Percentiles rank a stretch among this genome's conserved stretches.
Conservation (phyloP, 2,113 vertebrate genomes). For the Apaloderma vittatum region DNA sequence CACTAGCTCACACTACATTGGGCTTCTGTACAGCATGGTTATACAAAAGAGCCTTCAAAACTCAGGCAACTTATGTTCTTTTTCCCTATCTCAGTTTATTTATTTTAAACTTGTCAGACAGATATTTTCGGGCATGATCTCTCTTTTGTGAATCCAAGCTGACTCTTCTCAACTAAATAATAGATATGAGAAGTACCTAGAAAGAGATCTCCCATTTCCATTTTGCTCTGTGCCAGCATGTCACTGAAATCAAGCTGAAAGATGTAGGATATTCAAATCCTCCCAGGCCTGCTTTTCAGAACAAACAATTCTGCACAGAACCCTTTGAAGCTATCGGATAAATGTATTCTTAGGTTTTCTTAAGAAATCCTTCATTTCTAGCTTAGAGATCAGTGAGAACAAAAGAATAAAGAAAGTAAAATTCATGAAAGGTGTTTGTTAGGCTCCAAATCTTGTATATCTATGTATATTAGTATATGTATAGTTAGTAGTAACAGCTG, state of each 20-base stretch:
- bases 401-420: not conserved
- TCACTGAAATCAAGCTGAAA: not conserved
- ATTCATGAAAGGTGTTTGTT: not conserved
- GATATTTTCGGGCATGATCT: not conserved
- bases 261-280: not conserved
- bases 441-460: not conserved
- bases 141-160: slow-evolving; percentile 14
- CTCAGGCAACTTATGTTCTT: not conserved
- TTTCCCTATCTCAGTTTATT: not conserved
- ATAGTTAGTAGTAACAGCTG: not conserved
- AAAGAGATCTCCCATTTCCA: not conserved
- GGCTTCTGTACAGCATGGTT: not conserved
- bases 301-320: not conserved
- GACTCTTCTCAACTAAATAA: not conserved
- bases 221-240: not conserved
- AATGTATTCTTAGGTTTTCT: not conserved
- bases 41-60: not conserved
- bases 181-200: not conserved
- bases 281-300: not conserved
- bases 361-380: not conserved
- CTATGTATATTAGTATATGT: too few relatives aligned
- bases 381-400: not conserved
- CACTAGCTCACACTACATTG: not conserved
- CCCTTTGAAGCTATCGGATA: not conserved
- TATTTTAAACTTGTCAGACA: not conserved